Conservation (phyloP, 2,888 invertebrate species). For the Onchidella celtica region DNA sequence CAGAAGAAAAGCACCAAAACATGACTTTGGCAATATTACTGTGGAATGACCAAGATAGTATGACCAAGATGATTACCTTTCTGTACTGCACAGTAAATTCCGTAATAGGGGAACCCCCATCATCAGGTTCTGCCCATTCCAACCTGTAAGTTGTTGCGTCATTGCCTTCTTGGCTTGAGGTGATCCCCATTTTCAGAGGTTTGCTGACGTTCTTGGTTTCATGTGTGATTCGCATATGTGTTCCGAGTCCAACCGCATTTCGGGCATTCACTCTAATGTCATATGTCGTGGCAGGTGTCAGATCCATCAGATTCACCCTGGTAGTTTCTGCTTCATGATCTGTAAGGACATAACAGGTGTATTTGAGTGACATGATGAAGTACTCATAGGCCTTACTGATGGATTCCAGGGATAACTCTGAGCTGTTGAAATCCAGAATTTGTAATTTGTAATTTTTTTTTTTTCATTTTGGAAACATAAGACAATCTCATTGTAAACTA, state of each 20-base stretch:
- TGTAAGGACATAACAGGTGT: too few species aligned
- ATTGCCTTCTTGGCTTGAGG: background rate
- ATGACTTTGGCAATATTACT: too few species aligned
- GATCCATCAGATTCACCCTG: background rate
- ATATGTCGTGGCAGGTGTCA: conserved; percentile 13
- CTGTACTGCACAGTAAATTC: conserved; percentile 15
- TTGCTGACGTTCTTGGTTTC: conserved; percentile 21
- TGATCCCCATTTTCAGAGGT: conserved; percentile 4
- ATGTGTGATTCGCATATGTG: background rate
- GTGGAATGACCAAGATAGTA: too few species aligned
- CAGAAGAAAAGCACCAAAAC: too few species aligned
- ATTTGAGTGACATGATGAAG: too few species aligned
- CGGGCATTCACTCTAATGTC: background rate
- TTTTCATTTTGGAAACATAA: too few species aligned
- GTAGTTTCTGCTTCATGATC: background rate
- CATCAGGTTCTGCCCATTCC: conserved; percentile 21
- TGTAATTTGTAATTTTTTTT: too few species aligned
- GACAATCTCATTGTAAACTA: too few species aligned
- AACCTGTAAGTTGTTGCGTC: conserved; percentile 18
- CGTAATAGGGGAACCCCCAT: conserved; percentile 43
- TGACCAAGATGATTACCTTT: too few species aligned
- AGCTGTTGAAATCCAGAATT: too few species aligned
- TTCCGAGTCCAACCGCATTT: conserved; percentile 3
- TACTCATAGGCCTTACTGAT: too few species aligned
- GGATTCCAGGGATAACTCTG: too few species aligned